Evolutionary conservation across 2,113 vertebrate genomes (phyloP).

Genomic region (Machaerirhynchus nigripectus): DNA sequence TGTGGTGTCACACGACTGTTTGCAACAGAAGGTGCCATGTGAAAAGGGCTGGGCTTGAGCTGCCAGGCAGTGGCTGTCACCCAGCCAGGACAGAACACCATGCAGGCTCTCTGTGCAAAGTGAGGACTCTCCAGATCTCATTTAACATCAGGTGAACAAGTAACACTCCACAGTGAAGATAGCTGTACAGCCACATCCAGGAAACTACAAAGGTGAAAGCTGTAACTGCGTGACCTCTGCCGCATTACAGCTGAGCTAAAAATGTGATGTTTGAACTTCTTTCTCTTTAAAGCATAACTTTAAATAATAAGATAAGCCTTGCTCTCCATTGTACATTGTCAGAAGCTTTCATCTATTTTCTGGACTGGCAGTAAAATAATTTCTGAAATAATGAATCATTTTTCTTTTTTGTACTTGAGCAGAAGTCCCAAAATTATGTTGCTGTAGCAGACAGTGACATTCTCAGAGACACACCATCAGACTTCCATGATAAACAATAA

Average conservation of each 20-base stretch:
- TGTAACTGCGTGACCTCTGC: conserved; percentile 40
- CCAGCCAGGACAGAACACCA: not conserved
- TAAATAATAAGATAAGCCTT: conserved; percentile 63
- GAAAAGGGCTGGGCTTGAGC: not conserved
- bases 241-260: conserved; percentile 65
- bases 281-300: conserved; percentile 66
- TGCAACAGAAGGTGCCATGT: not conserved
- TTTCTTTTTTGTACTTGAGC: conserved; percentile 62
- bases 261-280: conserved; percentile 69
- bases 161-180: not conserved
- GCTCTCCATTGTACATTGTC: conserved; percentile 52
- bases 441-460: conserved; percentile 66
- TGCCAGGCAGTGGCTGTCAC: not conserved
- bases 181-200: conserved; percentile 18
- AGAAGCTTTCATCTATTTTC: conserved; percentile 69
- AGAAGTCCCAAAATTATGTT: conserved; percentile 72
- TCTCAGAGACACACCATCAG: conserved; percentile 58
- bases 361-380: conserved; percentile 65
- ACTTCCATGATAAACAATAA: conserved; percentile 66
- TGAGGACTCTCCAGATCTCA: not conserved
- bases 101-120: not conserved
- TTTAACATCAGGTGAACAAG: conserved; percentile 22
- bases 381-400: conserved; percentile 73
- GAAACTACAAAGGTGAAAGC: conserved; percentile 39
- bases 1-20: not conserved